These are phyloP conservation scores for Ochotona curzoniae DNA, from an alignment of 2,113 vertebrate genomes.

Conservation along the genomic window DNA sequence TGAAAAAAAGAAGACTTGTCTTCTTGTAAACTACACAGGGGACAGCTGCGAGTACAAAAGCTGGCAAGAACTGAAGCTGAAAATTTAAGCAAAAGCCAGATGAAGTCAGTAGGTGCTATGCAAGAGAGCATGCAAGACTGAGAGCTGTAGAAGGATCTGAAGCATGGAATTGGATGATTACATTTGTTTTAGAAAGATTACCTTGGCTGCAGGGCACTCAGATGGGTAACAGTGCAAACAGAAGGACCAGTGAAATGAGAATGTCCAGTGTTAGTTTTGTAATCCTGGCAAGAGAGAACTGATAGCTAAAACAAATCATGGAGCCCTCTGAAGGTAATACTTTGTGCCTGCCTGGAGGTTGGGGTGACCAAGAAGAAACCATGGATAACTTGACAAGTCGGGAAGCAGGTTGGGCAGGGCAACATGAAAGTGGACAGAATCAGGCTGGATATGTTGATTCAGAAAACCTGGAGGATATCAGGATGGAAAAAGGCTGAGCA, in stretches of 20 bases:
- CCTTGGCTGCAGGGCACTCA: conserved; percentile 34
- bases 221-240: not conserved
- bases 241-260: conserved; percentile 38
- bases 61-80: conserved; percentile 37
- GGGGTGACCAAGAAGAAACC: not conserved
- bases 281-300: not conserved
- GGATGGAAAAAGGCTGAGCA: not conserved
- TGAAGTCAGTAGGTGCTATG: not conserved
- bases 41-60: not conserved
- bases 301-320: not conserved
- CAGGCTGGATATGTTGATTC: not conserved
- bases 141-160: conserved; percentile 54
- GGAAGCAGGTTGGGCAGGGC: not conserved
- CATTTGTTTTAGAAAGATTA: conserved; percentile 38
- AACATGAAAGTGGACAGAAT: not conserved
- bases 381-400: not conserved
- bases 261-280: not conserved
- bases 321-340: not conserved
- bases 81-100: conserved; percentile 52
- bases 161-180: conserved; percentile 14
- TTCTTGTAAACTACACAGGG: not conserved
- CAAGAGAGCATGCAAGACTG: not conserved
- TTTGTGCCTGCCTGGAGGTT: not conserved
- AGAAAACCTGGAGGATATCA: not conserved
- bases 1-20: not conserved